Conservation (phyloP, 2,888 invertebrate genomes). For the Pristionchus exspectatus region DNA sequence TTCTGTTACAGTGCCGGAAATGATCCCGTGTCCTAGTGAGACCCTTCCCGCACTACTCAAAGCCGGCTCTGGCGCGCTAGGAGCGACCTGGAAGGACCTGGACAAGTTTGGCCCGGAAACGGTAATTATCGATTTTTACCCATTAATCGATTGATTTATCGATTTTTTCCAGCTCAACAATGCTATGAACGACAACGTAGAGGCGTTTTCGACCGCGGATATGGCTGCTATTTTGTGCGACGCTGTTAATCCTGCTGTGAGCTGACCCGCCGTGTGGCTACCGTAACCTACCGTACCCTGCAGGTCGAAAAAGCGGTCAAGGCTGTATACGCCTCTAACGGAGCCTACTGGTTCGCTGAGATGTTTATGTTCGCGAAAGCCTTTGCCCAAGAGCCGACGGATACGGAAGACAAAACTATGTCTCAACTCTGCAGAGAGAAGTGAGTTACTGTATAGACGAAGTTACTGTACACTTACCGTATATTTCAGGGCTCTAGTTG, state of each 20-base stretch:
- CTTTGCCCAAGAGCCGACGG: too few species aligned
- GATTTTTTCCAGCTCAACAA: not conserved
- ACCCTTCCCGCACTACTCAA: too few species aligned
- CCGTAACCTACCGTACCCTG: not conserved
- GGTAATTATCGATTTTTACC: too few species aligned
- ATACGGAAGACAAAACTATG: not conserved
- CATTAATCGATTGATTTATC: not conserved
- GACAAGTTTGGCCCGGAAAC: too few species aligned
- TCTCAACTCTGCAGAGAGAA: not conserved
- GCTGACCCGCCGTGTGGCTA: not conserved
- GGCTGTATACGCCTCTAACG: not conserved
- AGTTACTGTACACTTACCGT: not conserved
- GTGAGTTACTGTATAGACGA: not conserved
- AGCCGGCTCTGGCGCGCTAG: too few species aligned
- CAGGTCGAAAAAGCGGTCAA: not conserved
- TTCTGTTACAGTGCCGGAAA: too few species aligned
- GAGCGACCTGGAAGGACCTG: too few species aligned
- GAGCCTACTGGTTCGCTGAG: not conserved
- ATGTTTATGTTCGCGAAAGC: not conserved
- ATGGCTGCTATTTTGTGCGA: not conserved
- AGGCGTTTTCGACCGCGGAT: not conserved
- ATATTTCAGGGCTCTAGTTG: too few species aligned
- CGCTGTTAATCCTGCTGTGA: not conserved
- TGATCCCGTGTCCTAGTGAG: too few species aligned
- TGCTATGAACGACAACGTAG: not conserved